Base-by-base conservation (phyloP, 1,140 invertebrate species). In the Cylas formicarius region DNA sequence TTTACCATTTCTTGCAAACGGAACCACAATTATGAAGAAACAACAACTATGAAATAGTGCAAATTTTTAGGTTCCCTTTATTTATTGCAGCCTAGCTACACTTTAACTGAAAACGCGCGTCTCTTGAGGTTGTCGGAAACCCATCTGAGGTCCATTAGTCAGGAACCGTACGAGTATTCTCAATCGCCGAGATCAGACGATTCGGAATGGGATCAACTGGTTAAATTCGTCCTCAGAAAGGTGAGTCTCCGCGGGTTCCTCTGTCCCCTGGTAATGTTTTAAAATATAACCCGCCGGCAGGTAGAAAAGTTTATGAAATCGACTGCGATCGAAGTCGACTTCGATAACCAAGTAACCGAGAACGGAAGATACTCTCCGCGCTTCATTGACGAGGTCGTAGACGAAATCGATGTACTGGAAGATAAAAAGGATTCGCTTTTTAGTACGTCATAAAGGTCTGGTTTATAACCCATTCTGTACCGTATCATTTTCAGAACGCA, bases 331-430 rank as follows among this genome's bases (percentile, higher is more conserved):
- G 84, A 86, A 67, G 66, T 86, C 18, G 67, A 79, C 21, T 67
- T 86, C 37, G 78, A 82, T 27, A 72, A 80, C 18, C 77, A 80
- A 37, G 70, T 84, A 2, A 83, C 77, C 2, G 77, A 81, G 27
- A 76, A 76, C 3, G 78, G 81, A 9, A 70, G 78, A 17, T 84
- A 85, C 50, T 75, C 81, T 1, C 83, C 85, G 1, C 72, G 83
- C 46, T 86, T 89, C 61, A 71, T 89, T 14, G 84, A 86, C 49
- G 84, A 87, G 57, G 86, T 89, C 48, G 80, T 81, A 31, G 79
- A 82, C 55, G 85, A 89, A 65, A 76, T 88, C 3, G 83, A 87
- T 56, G 74, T 80, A 1, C 73, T 86, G 43, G 84, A 87, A 59
- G 78, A 86, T 50, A 84, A 89, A 62, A 84, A 81, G 48, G 84